These are phyloP conservation scores for Drosophila nr. perissopoda DNA, from an alignment of 2,888 invertebrate genomes.

Conservation along the genomic window DNA sequence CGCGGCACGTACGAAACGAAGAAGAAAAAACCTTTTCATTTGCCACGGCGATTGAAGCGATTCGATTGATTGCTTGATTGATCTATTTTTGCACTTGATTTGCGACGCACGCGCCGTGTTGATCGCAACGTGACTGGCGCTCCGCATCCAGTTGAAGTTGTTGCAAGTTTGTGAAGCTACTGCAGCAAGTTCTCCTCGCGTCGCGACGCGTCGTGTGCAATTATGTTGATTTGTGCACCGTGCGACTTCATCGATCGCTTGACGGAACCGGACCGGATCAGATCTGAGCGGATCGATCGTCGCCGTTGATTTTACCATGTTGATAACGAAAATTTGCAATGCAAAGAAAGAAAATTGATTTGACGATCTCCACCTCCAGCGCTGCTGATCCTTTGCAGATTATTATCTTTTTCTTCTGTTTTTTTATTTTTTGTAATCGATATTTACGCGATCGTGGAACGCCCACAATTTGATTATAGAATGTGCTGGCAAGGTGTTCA, in stretches of 20 bases:
- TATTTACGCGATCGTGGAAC: constrained; percentile 53
- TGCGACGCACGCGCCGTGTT: constrained; percentile 80
- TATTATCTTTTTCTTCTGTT: constrained; percentile 22
- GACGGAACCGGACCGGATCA: constrained; percentile 24
- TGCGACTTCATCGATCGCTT: constrained; percentile 59
- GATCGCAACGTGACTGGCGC: constrained; percentile 76
- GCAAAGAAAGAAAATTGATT: constrained; percentile 79
- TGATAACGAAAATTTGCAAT: constrained; percentile 78
- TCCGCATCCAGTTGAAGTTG: constrained; percentile 44
- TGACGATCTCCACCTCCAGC: constrained; percentile 46
- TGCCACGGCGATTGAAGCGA: constrained; percentile 64
- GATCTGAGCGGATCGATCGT: constrained; percentile 28
- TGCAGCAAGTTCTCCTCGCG: constrained; percentile 10
- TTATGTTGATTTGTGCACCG: constrained; percentile 78
- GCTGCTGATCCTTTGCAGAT: constrained; percentile 49
- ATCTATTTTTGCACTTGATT: constrained; percentile 82
- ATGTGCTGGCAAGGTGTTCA: constrained; percentile 51
- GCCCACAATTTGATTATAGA: constrained; percentile 68
- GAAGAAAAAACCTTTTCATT: constrained; percentile 52
- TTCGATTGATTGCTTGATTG: constrained; percentile 82
- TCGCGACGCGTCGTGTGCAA: constrained; percentile 56
- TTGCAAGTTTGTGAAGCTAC: constrained; percentile 15
- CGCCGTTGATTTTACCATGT: constrained; percentile 45
- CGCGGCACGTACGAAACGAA: constrained; percentile 47
- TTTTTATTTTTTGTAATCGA: constrained; percentile 7